Evolutionary conservation across 2,888 invertebrate species (phyloP).

Genomic region (Melipona bicolor): DNA sequence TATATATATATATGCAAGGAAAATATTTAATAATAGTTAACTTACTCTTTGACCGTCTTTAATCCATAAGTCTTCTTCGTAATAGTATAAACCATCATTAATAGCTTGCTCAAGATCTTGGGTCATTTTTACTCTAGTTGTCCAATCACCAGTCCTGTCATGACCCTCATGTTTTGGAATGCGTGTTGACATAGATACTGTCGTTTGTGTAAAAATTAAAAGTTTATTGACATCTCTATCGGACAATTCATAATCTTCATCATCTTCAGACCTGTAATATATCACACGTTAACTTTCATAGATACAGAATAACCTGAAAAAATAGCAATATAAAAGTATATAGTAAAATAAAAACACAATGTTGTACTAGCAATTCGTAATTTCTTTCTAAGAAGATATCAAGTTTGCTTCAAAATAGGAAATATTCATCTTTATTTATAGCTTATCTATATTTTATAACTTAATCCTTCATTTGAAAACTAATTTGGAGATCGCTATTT

Average conservation of each 20-base stretch:
- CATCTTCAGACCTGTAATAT: constrained; percentile 89
- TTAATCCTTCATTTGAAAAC: too few relatives aligned
- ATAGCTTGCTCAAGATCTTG: constrained; percentile 98
- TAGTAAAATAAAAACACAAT: background rate
- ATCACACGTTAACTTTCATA: background rate
- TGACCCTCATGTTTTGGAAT: constrained; percentile 93
- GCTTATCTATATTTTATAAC: too few relatives aligned
- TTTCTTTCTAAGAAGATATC: background rate
- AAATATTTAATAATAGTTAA: constrained; percentile 21
- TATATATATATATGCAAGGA: background rate
- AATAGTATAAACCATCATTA: constrained; percentile 97
- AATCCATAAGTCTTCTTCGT: constrained; percentile 97
- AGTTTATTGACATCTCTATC: constrained; percentile 97
- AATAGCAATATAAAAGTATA: background rate
- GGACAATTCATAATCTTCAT: constrained; percentile 94
- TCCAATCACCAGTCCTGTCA: constrained; percentile 96
- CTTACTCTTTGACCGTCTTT: constrained; percentile 86
- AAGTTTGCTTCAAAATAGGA: background rate
- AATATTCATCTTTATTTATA: too few relatives aligned
- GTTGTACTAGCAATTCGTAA: background rate
- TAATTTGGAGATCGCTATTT: background rate
- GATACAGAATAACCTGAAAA: background rate
- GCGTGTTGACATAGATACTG: constrained; percentile 84
- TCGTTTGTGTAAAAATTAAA: constrained; percentile 95
- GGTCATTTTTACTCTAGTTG: constrained; percentile 95